Conservation (phyloP, 2,113 vertebrate genomes). For the Lycaon pictus region DNA sequence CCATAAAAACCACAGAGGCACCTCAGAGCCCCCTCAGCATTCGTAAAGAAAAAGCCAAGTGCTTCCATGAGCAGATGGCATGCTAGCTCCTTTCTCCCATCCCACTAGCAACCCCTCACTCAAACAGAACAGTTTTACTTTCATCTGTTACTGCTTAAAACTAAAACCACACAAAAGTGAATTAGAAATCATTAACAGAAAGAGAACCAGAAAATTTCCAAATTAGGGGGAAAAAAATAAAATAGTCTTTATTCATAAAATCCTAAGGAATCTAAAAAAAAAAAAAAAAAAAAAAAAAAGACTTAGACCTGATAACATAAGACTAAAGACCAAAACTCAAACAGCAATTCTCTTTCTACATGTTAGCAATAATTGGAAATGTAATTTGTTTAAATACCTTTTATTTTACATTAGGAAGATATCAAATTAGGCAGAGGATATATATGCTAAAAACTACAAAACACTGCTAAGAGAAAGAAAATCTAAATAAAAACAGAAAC, state of each 20-base stretch:
- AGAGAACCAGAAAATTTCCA: not conserved
- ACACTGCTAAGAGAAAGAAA: not conserved
- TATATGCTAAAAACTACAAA: not conserved
- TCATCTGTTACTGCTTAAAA: not conserved
- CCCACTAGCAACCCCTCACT: not conserved
- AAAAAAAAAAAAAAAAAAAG: not conserved
- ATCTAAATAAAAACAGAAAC: constrained; percentile 6
- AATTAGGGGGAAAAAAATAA: not conserved
- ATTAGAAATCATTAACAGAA: not conserved
- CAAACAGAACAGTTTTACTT: not conserved
- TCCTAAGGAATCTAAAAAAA: not conserved
- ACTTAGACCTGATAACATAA: not conserved
- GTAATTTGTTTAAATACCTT: not conserved
- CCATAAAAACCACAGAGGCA: not conserved
- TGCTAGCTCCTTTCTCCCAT: not conserved
- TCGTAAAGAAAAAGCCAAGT: not conserved
- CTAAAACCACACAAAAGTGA: not conserved
- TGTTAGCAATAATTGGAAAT: not conserved
- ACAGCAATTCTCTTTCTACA: not conserved
- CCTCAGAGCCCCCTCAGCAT: not conserved
- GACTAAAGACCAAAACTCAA: constrained; percentile 1
- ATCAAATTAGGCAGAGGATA: not conserved
- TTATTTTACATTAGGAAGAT: not conserved
- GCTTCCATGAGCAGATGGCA: not conserved
- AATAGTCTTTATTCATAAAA: constrained; percentile 21